Base-by-base conservation (phyloP, 2,113 vertebrate genomes). In the Hemiscyllium ocellatum region DNA sequence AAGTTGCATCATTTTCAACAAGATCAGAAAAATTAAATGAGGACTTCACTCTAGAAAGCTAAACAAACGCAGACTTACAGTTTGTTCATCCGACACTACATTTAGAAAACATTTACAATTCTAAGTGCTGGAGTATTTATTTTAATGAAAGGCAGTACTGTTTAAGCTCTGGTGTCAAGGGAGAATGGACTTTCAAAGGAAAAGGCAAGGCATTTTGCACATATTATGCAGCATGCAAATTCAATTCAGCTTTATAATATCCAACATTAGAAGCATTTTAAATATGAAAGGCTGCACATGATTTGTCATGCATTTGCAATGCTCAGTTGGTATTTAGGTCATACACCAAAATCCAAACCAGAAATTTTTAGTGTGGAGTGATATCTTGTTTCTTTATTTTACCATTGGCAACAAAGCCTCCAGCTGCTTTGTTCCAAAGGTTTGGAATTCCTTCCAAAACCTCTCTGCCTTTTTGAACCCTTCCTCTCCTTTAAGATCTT, bases 41-140 rank as follows among this genome's bases (percentile, higher is more conserved):
- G 66, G 47, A 52, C 42, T 95, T 95, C 42, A 19, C 12, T 50
- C 26, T 15, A 19, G 3, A 95, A 50, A 76, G 33, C 3, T 95
- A 52, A 47, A 52, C 8, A 72, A 47, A 72, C 19, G 33, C 42
- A 72, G 93, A 94, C 47, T 91, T 13, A 70, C 17, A 47, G 8
- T 47, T 94, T 70, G 50, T 70, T 70, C 66, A 47, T 26, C 20
- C 3, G 42, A 69, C 19, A n/a, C 20, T 47, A 37, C 37, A 94
- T 94, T 94, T 68, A 94, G 93, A 94, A 94, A 70, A 70, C 24
- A 24, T 94, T 70, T 61, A 90, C 15, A 22, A 33, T 65, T 70
- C 68, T 42, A 72, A 70, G 42, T 95, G 94, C 26, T 72, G 6
- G 26, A 50, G 47, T 33, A 72, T 76, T 70, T 83, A 83, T 42